Percentiles rank a stretch among this genome's conserved stretches.
Conservation (phyloP, 2,113 vertebrate genomes). For the Pelmatolapia mariae region DNA sequence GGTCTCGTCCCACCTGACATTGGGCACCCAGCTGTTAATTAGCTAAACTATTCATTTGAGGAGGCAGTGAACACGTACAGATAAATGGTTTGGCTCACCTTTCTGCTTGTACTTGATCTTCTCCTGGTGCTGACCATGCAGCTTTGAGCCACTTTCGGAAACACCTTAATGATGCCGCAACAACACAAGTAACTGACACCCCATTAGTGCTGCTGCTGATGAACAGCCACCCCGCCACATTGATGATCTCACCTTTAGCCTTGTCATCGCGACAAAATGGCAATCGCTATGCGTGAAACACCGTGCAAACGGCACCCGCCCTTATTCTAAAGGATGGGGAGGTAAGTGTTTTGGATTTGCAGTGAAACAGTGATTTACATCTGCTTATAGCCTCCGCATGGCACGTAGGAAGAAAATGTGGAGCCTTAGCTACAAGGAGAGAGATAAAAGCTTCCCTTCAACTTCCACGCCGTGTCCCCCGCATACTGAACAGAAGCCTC, state of each 20-base stretch:
- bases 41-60: not conserved
- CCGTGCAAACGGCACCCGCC: not conserved
- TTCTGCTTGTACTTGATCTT: not conserved
- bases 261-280: not conserved
- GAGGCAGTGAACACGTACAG: not conserved
- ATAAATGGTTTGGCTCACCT: not conserved
- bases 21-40: not conserved
- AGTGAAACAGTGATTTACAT: slow-evolving; percentile 39
- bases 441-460: slow-evolving; percentile 50
- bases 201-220: not conserved
- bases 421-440: slow-evolving; percentile 5
- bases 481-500: slow-evolving; percentile 46
- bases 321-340: not conserved
- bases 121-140: not conserved
- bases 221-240: not conserved
- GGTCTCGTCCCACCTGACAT: not conserved
- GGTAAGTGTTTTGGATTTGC: not conserved
- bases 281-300: not conserved
- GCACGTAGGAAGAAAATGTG: slow-evolving; percentile 27
- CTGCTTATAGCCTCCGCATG: slow-evolving; percentile 13
- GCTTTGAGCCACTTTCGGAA: not conserved
- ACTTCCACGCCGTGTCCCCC: not conserved
- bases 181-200: not conserved
- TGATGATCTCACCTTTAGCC: not conserved
- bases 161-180: not conserved